A percentile compares a stretch with the other conserved stretches of the same genome.
These are phyloP conservation scores for Pheosia gnoma DNA, from an alignment of 2,888 invertebrate genomes.

Conservation along the genomic window DNA sequence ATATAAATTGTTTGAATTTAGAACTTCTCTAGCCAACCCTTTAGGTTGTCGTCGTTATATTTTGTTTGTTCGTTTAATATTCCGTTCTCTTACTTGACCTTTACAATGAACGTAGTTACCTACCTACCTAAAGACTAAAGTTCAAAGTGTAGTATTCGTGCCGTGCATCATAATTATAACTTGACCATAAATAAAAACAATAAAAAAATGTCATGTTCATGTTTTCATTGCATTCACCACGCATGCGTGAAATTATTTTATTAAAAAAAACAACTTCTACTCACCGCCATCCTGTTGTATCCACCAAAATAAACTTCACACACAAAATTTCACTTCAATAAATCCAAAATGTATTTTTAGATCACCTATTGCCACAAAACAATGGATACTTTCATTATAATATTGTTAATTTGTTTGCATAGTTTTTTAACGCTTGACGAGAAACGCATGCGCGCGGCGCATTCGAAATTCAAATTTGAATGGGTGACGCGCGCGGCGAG, in stretches of 20 bases:
- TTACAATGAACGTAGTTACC: too few species aligned
- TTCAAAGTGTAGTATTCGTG: too few species aligned
- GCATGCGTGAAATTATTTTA: neutral
- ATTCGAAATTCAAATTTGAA: slow-evolving; percentile 37
- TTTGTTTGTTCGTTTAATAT: too few species aligned
- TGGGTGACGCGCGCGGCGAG: slow-evolving; percentile 28
- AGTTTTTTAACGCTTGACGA: neutral
- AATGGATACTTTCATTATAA: neutral
- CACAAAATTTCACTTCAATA: neutral
- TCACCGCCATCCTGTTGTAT: slow-evolving; percentile 6
- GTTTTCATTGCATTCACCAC: neutral
- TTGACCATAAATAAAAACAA: too few species aligned
- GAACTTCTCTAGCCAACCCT: too few species aligned
- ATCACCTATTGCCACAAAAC: neutral
- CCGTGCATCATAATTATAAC: too few species aligned
- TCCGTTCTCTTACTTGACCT: too few species aligned
- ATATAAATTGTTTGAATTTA: too few species aligned
- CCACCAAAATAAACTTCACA: neutral
- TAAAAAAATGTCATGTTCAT: too few species aligned
- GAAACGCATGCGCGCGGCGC: slow-evolving; percentile 9
- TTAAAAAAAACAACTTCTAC: neutral
- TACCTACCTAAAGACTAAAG: too few species aligned
- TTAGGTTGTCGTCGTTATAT: too few species aligned
- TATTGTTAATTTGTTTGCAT: neutral
- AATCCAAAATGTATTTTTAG: neutral